A percentile compares a stretch with the other conserved stretches of the same genome.
These are phyloP conservation scores for Apistogramma diplotaenia DNA, from an alignment of 2,113 vertebrate genomes.

Conservation along the genomic window DNA sequence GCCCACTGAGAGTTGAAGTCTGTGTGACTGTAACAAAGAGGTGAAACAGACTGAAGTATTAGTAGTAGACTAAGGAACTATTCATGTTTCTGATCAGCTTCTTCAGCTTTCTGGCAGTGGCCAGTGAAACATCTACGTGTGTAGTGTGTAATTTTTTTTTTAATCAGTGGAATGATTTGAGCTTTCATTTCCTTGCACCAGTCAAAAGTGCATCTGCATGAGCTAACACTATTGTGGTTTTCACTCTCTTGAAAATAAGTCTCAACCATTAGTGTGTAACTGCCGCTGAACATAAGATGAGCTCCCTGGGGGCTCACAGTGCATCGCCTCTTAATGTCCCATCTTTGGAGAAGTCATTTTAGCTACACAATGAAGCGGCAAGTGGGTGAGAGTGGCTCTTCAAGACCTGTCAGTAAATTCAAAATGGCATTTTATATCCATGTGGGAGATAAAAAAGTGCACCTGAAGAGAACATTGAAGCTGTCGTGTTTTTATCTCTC, in stretches of 20 bases:
- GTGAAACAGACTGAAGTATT: too few relatives aligned
- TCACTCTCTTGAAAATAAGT: neutral
- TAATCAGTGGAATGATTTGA: neutral
- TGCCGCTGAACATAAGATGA: neutral
- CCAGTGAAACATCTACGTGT: neutral
- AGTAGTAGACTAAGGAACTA: neutral
- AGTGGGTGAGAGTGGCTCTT: neutral
- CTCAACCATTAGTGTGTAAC: neutral
- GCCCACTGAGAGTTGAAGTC: neutral
- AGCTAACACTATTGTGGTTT: neutral
- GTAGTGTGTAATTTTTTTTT: neutral
- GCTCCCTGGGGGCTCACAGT: neutral
- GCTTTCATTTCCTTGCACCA: neutral
- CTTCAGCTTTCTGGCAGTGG: neutral
- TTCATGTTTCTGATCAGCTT: neutral
- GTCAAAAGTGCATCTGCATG: neutral
- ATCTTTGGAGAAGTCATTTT: slow-evolving; percentile 3
- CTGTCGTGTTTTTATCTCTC: neutral
- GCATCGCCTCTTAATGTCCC: neutral
- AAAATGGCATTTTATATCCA: neutral
- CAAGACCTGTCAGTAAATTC: neutral
- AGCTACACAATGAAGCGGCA: neutral
- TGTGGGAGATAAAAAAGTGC: neutral
- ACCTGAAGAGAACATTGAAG: neutral
- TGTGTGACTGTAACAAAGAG: neutral